These are phyloP conservation scores for Phyllopteryx taeniolatus DNA, from an alignment of 2,113 vertebrate species.

Conservation along the genomic window DNA sequence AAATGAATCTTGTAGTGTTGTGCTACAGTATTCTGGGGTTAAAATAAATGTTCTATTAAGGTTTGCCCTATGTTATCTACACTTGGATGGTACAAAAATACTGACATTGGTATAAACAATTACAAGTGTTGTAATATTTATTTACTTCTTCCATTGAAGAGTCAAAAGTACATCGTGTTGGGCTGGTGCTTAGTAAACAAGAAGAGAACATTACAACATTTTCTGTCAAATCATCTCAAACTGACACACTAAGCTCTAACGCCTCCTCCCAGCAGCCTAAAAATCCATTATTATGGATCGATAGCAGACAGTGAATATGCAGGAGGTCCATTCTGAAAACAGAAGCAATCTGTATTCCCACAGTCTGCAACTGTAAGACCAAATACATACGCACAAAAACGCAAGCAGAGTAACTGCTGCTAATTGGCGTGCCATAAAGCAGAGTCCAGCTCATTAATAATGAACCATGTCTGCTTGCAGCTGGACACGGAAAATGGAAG, in stretches of 20 bases:
- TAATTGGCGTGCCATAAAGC: constrained; percentile 57
- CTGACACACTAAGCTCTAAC: constrained; percentile 45
- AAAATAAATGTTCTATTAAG: too few relatives aligned
- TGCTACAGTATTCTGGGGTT: too few relatives aligned
- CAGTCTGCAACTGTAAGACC: constrained; percentile 31
- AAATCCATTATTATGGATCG: constrained; percentile 54
- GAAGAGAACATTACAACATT: background rate
- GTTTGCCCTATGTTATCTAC: too few relatives aligned
- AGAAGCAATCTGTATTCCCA: constrained; percentile 43
- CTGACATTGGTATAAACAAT: background rate
- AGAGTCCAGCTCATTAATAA: constrained; percentile 58
- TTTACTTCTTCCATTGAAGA: background rate
- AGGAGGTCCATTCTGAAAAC: constrained; percentile 46
- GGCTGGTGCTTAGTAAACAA: background rate
- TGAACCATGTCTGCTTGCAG: constrained; percentile 48
- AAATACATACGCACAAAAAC: constrained; percentile 24
- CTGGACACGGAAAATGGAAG: constrained; percentile 65
- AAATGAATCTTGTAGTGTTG: too few relatives aligned
- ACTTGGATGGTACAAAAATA: background rate
- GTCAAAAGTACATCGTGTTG: background rate
- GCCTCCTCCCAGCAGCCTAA: constrained; percentile 43
- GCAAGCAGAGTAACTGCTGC: constrained; percentile 44
- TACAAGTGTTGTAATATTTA: too few relatives aligned
- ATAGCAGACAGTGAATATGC: constrained; percentile 51
- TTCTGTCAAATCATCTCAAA: constrained; percentile 47